Conservation (phyloP, 2,113 vertebrate species). For the Toxostoma redivivum region DNA sequence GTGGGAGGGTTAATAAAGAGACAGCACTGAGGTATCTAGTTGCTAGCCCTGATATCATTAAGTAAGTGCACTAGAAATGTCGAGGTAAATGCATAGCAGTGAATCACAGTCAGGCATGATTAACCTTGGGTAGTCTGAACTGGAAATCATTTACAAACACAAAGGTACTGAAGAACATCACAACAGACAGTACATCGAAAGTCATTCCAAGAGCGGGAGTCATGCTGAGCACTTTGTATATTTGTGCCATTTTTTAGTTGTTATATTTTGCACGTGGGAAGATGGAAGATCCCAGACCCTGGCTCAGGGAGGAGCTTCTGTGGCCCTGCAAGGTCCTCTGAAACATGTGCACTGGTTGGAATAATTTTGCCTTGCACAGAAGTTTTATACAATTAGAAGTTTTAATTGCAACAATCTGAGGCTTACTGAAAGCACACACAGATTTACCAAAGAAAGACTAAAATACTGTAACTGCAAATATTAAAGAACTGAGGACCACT, state of each 20-base stretch:
- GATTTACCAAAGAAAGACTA: not conserved
- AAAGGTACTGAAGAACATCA: slow-evolving; percentile 24
- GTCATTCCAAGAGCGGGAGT: not conserved
- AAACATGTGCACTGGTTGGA: not conserved
- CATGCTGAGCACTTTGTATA: not conserved
- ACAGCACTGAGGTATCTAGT: not conserved
- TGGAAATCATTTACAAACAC: slow-evolving; percentile 50
- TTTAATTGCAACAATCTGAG: not conserved
- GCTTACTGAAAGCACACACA: not conserved
- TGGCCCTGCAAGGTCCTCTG: not conserved
- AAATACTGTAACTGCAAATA: not conserved
- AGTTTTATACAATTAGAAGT: not conserved
- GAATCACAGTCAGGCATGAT: slow-evolving; percentile 59
- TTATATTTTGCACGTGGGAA: not conserved
- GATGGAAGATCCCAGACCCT: not conserved
- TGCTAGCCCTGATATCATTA: slow-evolving; percentile 47
- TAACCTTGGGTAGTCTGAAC: slow-evolving; percentile 46
- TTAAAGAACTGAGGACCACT: not conserved
- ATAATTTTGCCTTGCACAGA: not conserved
- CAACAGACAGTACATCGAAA: not conserved
- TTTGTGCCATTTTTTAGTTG: not conserved
- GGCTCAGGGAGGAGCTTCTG: not conserved
- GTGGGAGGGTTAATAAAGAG: slow-evolving; percentile 56
- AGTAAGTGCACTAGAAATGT: slow-evolving; percentile 35
- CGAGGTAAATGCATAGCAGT: slow-evolving; percentile 44